Conservation (phyloP, 2,888 invertebrate species). For the Eugnorisma glareosa region DNA sequence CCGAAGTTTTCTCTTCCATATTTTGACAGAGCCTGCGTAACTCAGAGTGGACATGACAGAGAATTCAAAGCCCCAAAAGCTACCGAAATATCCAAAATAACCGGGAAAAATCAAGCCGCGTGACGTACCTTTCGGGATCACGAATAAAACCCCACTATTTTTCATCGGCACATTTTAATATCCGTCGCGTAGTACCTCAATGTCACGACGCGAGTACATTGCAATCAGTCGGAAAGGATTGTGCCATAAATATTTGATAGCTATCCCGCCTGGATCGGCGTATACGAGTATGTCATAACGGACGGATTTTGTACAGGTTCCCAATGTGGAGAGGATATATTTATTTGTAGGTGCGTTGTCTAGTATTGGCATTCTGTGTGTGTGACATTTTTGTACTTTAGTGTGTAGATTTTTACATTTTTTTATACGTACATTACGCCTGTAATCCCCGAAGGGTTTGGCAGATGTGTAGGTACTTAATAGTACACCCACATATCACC, state of each 20-base stretch:
- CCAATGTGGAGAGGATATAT: constrained; percentile 31
- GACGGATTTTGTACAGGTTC: constrained; percentile 41
- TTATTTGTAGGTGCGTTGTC: constrained; percentile 16
- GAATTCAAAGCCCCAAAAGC: not conserved
- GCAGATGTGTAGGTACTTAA: too few relatives aligned
- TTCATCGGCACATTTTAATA: constrained; percentile 61
- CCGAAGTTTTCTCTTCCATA: not conserved
- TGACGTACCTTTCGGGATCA: constrained; percentile 7
- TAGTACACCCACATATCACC: too few relatives aligned
- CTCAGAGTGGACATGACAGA: not conserved
- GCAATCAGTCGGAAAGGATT: constrained; percentile 75
- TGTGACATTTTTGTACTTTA: not conserved
- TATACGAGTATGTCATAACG: constrained; percentile 47
- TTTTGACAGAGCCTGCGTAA: not conserved
- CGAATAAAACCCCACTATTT: constrained; percentile 35
- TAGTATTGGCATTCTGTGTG: not conserved
- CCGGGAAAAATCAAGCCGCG: constrained; percentile 1
- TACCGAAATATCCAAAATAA: not conserved
- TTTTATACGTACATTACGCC: too few relatives aligned
- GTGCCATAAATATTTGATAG: constrained; percentile 73
- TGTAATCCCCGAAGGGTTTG: too few relatives aligned
- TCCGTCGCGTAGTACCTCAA: constrained; percentile 65
- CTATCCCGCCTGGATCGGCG: constrained; percentile 39
- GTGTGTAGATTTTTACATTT: not conserved
- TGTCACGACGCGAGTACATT: constrained; percentile 62